phyloP scores from a whole-genome alignment of 1,140 invertebrate genomes.

The Hyphantria cunea region DNA sequence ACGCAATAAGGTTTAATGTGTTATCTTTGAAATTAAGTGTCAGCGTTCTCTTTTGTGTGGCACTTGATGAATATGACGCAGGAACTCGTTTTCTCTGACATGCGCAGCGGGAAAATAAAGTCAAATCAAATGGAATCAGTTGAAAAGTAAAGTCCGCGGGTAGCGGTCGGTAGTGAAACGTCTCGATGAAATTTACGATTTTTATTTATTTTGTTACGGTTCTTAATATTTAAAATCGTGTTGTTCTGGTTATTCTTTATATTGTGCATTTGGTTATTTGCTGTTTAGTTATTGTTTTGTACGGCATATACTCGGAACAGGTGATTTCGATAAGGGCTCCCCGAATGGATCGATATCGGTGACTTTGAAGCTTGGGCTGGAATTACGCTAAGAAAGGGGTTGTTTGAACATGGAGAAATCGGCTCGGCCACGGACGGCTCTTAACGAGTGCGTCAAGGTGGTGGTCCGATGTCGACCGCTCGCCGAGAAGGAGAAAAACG shows the following conservation, averaged over 20 bases:
- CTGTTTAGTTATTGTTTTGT: slow-evolving; percentile 26
- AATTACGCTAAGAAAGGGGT: slow-evolving; percentile 52
- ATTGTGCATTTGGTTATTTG: slow-evolving; percentile 35
- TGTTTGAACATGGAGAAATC: slow-evolving; percentile 74
- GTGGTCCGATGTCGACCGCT: slow-evolving; percentile 95
- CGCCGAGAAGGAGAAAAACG: slow-evolving; percentile 90
- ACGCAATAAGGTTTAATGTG: background rate
- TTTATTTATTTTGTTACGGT: slow-evolving; percentile 71
- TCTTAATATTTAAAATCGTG: slow-evolving; percentile 58
- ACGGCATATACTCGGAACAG: slow-evolving; percentile 46
- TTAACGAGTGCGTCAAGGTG: slow-evolving; percentile 92
- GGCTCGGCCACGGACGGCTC: slow-evolving; percentile 75
- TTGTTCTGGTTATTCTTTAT: slow-evolving; percentile 40
- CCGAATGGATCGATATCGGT: slow-evolving; percentile 79
- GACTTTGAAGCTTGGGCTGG: slow-evolving; percentile 61
- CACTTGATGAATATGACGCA: no score
- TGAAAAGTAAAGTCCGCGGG: slow-evolving; percentile 63
- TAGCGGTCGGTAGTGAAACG: slow-evolving; percentile 55
- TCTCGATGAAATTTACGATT: slow-evolving; percentile 64
- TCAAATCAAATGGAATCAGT: slow-evolving; percentile 58
- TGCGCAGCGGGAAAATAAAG: slow-evolving; percentile 33
- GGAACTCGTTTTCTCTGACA: slow-evolving; percentile 20
- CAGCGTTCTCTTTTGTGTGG: no score
- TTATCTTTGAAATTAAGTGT: no score
- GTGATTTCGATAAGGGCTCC: slow-evolving; percentile 69